These are phyloP conservation scores for Habropoda laboriosa DNA, from an alignment of 1,140 invertebrate genomes.

Conservation along the genomic window DNA sequence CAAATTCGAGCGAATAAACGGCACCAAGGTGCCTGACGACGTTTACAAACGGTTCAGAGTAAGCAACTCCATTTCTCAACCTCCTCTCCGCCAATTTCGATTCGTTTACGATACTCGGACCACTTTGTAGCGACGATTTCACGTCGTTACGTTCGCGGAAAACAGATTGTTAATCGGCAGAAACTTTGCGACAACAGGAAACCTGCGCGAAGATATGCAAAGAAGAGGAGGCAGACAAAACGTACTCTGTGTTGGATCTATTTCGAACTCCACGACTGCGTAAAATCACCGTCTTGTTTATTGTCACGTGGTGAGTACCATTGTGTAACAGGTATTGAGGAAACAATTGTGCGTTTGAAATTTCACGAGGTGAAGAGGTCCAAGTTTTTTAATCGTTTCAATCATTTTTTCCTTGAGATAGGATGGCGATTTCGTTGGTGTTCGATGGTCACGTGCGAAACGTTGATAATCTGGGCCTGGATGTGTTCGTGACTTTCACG, in stretches of 20 bases:
- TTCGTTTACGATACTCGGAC: no score
- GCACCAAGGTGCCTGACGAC: conserved; percentile 87
- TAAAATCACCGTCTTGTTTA: conserved; percentile 87
- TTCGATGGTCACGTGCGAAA: conserved; percentile 94
- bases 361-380: no score
- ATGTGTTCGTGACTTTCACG: conserved; percentile 92
- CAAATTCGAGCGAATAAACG: conserved; percentile 91
- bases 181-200: conserved; percentile 79
- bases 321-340: neutral
- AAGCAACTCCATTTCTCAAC: neutral
- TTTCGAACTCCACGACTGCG: conserved; percentile 88
- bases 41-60: conserved; percentile 86
- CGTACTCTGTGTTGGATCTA: conserved; percentile 89
- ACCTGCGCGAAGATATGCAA: conserved; percentile 85
- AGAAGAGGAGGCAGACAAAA: conserved; percentile 86
- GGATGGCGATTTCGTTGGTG: conserved; percentile 92
- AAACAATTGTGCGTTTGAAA: neutral
- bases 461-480: conserved; percentile 89
- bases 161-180: neutral
- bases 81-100: neutral
- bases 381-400: conserved; percentile 2
- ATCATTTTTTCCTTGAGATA: conserved; percentile 62
- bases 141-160: no score
- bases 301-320: conserved; percentile 87
- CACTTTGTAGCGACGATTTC: no score